Evolutionary conservation across 2,113 vertebrate species (phyloP), one percentile per base, ranked within the genome.

Genomic region (Ophthalmolycus amberensis): DNA sequence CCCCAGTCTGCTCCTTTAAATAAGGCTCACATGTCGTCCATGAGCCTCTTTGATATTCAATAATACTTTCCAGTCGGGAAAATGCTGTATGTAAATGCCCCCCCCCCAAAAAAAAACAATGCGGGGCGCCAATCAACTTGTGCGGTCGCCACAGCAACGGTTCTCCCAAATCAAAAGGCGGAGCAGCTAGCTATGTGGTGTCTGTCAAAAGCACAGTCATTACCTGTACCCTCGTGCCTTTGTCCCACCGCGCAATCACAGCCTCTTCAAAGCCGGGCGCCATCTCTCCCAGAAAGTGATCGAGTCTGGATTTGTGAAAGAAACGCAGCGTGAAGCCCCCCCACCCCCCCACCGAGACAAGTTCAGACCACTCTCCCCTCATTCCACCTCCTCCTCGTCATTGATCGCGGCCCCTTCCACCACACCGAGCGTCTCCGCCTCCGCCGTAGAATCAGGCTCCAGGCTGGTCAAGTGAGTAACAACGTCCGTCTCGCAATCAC

Each of bases 181-280:
- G 56, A 56, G 82, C 77, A 77, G 82, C 75, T 73, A 74, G 73
- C 72, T 22, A 71, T 42, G 86, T 90, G 85, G 81, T 71, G 89
- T 78, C 83, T 86, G 72, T 88, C 87, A 87, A 71, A 87, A 67
- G 52, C 85, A 66, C 85, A 82, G 83, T 87, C 83, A 91, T 92
- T 92, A 91, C 89, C 90, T 91, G 90, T 50, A 67, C 76, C 88
- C 72, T 70, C 42, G 42, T 77, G 74, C 73, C 71, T 93, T 91
- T 91, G 84, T 91, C 64, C 82, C 54, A 14, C 84, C 38, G 78
- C 15, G 84, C 86, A 93, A 93, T 94, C 93, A 93, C 70, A 37
- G 71, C 69, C 91, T 86, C 88, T 93, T 93, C 90, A 67, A 71
- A 69, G 82, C 73, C 46, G 62, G 32, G 46, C 4, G 73, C 70